phyloP scores from a whole-genome alignment of 2,113 vertebrate genomes.

The Vulpes vulpes region DNA sequence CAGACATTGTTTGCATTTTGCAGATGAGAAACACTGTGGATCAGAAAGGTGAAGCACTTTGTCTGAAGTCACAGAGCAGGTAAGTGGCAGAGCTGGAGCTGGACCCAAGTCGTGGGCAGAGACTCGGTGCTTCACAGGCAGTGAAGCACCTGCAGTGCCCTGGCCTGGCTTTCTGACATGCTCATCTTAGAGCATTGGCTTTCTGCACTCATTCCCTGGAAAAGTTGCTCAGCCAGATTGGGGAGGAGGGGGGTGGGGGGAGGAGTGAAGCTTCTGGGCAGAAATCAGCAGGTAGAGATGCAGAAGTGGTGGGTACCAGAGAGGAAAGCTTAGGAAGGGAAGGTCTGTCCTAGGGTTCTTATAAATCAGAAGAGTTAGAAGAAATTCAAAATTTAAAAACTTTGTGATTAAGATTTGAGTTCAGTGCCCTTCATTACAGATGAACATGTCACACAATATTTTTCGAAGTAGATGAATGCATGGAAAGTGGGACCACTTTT shows the following conservation, averaged over 20 bases:
- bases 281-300: not conserved
- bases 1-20: not conserved
- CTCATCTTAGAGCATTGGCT: not conserved
- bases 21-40: not conserved
- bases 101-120: rapidly evolving
- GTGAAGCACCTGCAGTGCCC: rapidly evolving
- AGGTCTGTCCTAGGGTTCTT: not conserved
- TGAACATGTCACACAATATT: not conserved
- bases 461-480: not conserved
- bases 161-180: not conserved
- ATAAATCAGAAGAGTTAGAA: not conserved
- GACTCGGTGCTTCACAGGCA: too few species aligned
- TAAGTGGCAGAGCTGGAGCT: not conserved
- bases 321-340: not conserved
- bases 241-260: not conserved
- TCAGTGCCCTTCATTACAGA: not conserved
- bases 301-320: rapidly evolving
- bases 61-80: not conserved
- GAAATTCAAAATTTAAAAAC: not conserved
- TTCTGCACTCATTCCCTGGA: not conserved
- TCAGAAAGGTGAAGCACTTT: not conserved
- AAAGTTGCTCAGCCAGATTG: not conserved
- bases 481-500: not conserved
- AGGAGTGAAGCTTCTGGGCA: not conserved
- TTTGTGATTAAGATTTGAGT: not conserved